These are phyloP conservation scores for Rhinichthys klamathensis DNA, from an alignment of 2,113 vertebrate genomes.

Conservation along the genomic window DNA sequence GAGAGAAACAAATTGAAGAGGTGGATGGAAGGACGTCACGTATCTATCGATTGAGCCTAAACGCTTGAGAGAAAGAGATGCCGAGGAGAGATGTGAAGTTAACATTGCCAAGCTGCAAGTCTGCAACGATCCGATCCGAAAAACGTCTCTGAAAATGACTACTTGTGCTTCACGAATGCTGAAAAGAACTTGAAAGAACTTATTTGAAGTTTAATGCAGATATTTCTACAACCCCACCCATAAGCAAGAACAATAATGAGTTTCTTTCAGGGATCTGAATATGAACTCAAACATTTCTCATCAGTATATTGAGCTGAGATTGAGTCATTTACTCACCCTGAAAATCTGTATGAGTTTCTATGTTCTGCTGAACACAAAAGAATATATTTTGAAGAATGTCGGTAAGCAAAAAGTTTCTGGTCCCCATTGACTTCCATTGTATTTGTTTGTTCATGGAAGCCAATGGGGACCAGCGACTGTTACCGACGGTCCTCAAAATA, in stretches of 20 bases:
- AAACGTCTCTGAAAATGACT: not conserved
- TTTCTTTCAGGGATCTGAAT: no score
- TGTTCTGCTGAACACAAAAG: no score
- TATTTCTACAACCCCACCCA: not conserved
- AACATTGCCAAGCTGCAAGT: not conserved
- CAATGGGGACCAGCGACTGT: no score
- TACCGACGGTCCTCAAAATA: no score
- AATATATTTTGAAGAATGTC: no score
- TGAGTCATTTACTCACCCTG: no score
- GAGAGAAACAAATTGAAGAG: constrained; percentile 27
- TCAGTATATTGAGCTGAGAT: no score
- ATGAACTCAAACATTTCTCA: no score
- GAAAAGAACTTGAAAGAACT: constrained; percentile 2
- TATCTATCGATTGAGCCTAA: constrained; percentile 12
- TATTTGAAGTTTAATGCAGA: not conserved
- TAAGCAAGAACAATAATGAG: not conserved
- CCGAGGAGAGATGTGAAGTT: constrained; percentile 19
- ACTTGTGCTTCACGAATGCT: not conserved
- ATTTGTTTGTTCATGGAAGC: no score
- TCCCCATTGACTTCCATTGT: no score
- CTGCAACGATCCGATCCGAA: not conserved
- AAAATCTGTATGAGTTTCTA: no score
- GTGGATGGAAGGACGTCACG: constrained; percentile 4
- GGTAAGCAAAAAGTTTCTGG: no score
- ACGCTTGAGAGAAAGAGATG: not conserved